Evolutionary conservation across 2,113 vertebrate genomes (phyloP).

Genomic region (Vulpes lagopus): DNA sequence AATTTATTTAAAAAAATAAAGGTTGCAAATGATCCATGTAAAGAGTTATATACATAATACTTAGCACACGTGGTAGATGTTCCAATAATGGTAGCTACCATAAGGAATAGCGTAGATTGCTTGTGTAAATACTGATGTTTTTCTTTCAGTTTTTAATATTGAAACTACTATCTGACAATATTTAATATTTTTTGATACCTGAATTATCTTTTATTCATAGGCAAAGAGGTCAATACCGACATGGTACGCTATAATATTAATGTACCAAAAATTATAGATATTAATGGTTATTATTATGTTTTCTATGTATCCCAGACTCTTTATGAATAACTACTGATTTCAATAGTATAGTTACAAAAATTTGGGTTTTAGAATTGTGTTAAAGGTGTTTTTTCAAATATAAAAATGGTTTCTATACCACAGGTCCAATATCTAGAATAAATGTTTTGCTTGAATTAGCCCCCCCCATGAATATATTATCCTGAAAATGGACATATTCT

Average conservation of each 20-base stretch:
- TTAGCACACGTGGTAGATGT: neutral
- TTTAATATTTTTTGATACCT: conserved; percentile 51
- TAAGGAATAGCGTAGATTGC: neutral
- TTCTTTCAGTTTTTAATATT: neutral
- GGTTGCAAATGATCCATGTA: neutral
- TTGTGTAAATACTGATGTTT: neutral
- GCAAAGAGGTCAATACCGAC: neutral
- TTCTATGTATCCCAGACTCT: neutral
- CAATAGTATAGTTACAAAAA: neutral
- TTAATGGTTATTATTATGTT: neutral
- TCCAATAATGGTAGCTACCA: neutral
- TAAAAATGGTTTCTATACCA: conserved; percentile 26
- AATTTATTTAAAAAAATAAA: neutral
- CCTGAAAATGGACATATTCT: conserved; percentile 36
- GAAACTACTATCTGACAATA: neutral
- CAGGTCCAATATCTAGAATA: neutral
- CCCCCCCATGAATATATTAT: neutral
- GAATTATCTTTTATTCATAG: conserved; percentile 61
- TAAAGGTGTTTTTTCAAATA: conserved; percentile 5
- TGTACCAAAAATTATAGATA: neutral
- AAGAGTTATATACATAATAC: neutral
- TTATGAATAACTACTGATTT: conserved; percentile 28
- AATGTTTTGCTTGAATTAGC: neutral
- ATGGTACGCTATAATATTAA: conserved; percentile 56
- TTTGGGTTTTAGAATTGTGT: conserved; percentile 46